Evolutionary conservation across 1,140 invertebrate species (phyloP), one percentile per base, ranked within the genome.

Genomic region (Adoxophyes honmai): DNA sequence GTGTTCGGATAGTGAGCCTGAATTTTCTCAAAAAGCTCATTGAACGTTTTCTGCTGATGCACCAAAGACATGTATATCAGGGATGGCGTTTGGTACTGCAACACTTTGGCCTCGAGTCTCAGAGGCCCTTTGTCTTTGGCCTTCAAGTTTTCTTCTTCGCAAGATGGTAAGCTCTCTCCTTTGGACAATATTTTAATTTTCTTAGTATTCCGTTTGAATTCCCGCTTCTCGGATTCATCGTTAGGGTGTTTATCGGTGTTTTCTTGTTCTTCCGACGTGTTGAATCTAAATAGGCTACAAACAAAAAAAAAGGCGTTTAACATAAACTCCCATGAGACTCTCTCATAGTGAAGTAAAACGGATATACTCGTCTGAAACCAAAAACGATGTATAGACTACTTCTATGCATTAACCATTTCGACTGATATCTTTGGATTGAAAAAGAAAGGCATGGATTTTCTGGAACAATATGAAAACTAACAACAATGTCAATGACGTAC

Each of bases 1-100:
- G 62, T 48, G 9, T 68, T 60, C 1, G 75, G 67, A 51, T 92
- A 92, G 65, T 90, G 89, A 10, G 79, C 75, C 61, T 92, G 90
- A 67, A 92, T 86, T 0, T 84, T 63, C 1, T 67, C 62, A 4
- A 71, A 81, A 48, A 92, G 64, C 0, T 81, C 65, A 4, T 75
- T 67, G 18, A 90, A 88, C 1, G 62, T 57, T 36, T 78, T 72
- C 51, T 89, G 72, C 18, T 81, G 81, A 3, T 75, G 72, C 1
- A 70, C 61, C 4, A 90, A 73, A 0, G 86, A 84, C 0, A 92
- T 75, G 48, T 92, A 92, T 38, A 92, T 86, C 5, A 81, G 75
- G 10, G 90, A 90, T 0, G 91, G 92, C 0, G 90, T 90, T 4
- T 82, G 64, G 3, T 82, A 86, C 14, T 84, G 80, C 0, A 90